These are phyloP conservation scores for Synanceia verrucosa DNA, from an alignment of 2,797 vertebrate genomes.

Conservation along the genomic window DNA sequence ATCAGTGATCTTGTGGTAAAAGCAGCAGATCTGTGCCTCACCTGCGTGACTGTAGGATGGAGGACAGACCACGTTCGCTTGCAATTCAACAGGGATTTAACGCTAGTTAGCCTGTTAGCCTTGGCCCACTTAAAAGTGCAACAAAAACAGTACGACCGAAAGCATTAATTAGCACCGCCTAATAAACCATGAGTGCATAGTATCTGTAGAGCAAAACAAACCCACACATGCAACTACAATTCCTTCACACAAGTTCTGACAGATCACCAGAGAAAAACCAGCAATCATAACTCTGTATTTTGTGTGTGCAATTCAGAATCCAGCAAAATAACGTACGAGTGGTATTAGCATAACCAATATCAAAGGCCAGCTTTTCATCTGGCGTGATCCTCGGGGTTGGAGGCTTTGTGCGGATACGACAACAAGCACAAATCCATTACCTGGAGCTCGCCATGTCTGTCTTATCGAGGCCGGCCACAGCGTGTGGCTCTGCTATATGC, in stretches of 20 bases:
- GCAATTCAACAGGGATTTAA: constrained; percentile 39
- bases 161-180: constrained; percentile 59
- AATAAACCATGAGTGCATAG: constrained; percentile 17
- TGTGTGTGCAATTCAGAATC: constrained; percentile 13
- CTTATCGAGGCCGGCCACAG: constrained; percentile 51
- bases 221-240: not conserved
- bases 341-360: constrained; percentile 56
- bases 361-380: constrained; percentile 55
- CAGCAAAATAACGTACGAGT: constrained; percentile 33
- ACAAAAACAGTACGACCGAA: constrained; percentile 49
- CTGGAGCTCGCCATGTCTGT: constrained; percentile 36
- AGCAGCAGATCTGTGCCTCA: constrained; percentile 17
- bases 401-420: constrained; percentile 63
- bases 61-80: constrained; percentile 13
- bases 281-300: not conserved
- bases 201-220: constrained; percentile 23
- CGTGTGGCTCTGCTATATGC: constrained; percentile 51
- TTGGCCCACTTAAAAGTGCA: constrained; percentile 65
- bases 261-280: constrained; percentile 3
- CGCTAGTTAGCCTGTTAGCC: constrained; percentile 60
- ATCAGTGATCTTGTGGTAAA: constrained; percentile 15
- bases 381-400: constrained; percentile 52
- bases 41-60: constrained; percentile 7
- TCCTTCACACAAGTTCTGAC: not conserved
- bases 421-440: constrained; percentile 65